Percentiles rank a stretch among this genome's conserved stretches.
Conservation (phyloP, 1,140 invertebrate genomes). For the Orius laevigatus region DNA sequence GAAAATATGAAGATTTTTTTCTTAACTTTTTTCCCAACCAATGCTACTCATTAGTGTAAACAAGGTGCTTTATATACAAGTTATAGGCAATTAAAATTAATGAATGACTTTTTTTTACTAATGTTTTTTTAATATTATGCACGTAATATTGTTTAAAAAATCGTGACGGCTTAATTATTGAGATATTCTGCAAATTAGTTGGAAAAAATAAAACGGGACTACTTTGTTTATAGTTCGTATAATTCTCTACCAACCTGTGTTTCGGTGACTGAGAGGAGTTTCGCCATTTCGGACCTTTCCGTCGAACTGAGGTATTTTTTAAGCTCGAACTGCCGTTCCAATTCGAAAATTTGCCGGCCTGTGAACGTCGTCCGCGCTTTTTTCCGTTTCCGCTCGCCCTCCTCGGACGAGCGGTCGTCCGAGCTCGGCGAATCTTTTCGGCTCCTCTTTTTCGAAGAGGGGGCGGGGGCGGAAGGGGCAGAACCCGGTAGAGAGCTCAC, state of each 20-base stretch:
- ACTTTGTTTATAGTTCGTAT: too few relatives aligned
- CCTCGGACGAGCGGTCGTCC: constrained; percentile 25
- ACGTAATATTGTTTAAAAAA: too few relatives aligned
- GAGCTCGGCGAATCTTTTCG: constrained; percentile 13
- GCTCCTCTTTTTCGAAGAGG: background rate
- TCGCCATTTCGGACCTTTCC: constrained; percentile 84
- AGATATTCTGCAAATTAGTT: too few relatives aligned
- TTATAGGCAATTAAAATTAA: too few relatives aligned
- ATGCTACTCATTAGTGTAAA: too few relatives aligned
- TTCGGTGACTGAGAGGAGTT: constrained; percentile 82
- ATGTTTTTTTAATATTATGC: too few relatives aligned
- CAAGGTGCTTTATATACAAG: too few relatives aligned
- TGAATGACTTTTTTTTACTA: too few relatives aligned
- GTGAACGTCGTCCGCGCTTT: constrained; percentile 92
- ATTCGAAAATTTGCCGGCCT: constrained; percentile 85
- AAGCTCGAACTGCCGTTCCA: constrained; percentile 88
- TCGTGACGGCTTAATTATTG: too few relatives aligned
- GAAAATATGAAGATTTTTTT: too few relatives aligned
- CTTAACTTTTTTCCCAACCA: too few relatives aligned
- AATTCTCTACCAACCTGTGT: constrained; percentile 83
- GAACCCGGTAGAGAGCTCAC: constrained; percentile 5
- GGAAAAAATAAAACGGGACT: too few relatives aligned
- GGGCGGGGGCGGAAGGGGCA: background rate
- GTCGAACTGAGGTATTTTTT: constrained; percentile 95
- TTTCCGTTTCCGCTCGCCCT: constrained; percentile 64